A percentile compares a stretch with the other conserved stretches of the same genome.
phyloP scores from a whole-genome alignment of 2,888 invertebrate species.

The Pteria penguin region DNA sequence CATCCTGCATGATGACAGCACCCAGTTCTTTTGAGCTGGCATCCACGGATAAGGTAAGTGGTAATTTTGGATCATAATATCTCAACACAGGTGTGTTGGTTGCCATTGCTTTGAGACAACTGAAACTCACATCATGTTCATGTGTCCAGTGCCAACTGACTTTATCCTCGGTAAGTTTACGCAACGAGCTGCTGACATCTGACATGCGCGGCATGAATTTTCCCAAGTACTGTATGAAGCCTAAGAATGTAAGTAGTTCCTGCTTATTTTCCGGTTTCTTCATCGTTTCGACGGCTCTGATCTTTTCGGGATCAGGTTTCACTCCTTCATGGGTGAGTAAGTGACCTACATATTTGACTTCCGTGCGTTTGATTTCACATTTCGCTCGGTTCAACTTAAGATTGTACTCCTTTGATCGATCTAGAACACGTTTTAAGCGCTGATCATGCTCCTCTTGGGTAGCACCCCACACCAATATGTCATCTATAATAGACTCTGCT shows the following conservation, averaged over 20 bases:
- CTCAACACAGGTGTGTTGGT: slow-evolving; percentile 32
- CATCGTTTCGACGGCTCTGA: slow-evolving; percentile 1
- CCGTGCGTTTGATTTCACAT: slow-evolving; percentile 23
- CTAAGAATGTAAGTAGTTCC: slow-evolving; percentile 21
- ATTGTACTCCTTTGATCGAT: not conserved
- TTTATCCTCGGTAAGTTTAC: not conserved
- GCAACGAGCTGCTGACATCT: not conserved
- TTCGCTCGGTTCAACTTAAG: slow-evolving; percentile 33
- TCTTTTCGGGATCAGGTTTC: slow-evolving; percentile 32
- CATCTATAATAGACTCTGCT: slow-evolving; percentile 37
- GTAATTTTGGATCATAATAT: slow-evolving; percentile 31
- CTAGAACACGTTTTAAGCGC: slow-evolving; percentile 11
- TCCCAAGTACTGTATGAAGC: slow-evolving; percentile 29
- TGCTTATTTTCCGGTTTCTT: not conserved
- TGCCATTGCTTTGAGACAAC: slow-evolving; percentile 16
- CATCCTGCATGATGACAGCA: slow-evolving; percentile 30
- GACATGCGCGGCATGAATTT: slow-evolving; percentile 30
- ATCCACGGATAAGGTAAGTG: slow-evolving; percentile 31
- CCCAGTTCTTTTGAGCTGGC: slow-evolving; percentile 29
- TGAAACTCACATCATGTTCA: slow-evolving; percentile 25
- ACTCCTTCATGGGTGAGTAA: slow-evolving; percentile 29
- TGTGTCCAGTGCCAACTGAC: slow-evolving; percentile 20
- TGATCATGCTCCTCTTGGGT: slow-evolving; percentile 37
- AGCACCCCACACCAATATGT: slow-evolving; percentile 38
- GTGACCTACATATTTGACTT: slow-evolving; percentile 39